Conservation (phyloP, 92 coral and sea anemone genomes). For the Virgularia gustaviana region DNA sequence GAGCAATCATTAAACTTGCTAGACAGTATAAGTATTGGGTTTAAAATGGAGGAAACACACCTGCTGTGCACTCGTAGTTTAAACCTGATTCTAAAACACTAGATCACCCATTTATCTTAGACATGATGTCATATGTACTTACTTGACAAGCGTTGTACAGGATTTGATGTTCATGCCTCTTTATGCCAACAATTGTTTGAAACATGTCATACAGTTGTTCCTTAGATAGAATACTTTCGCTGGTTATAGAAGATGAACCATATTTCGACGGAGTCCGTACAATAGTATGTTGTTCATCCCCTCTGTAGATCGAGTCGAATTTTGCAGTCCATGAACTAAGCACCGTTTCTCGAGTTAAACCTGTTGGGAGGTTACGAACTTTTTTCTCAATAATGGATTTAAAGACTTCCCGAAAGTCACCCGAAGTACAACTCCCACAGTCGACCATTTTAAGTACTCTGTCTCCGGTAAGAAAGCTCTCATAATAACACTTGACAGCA, state of each 20-base stretch:
- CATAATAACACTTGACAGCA: slow-evolving; percentile 79
- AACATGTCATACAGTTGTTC: slow-evolving; percentile 98
- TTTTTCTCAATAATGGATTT: slow-evolving; percentile 82
- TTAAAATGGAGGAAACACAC: no score
- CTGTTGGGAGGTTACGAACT: slow-evolving; percentile 84
- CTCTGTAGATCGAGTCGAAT: slow-evolving; percentile 92
- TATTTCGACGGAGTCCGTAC: slow-evolving; percentile 57
- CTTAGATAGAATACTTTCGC: slow-evolving; percentile 86
- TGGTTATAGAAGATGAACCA: slow-evolving; percentile 69
- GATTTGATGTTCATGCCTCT: slow-evolving; percentile 85
- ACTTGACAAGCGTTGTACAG: slow-evolving; percentile 97
- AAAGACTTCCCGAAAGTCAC: slow-evolving; percentile 92
- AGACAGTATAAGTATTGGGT: no score
- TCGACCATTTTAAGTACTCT: slow-evolving; percentile 81
- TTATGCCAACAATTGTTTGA: slow-evolving; percentile 77
- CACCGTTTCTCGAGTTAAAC: slow-evolving; percentile 89
- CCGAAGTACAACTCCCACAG: slow-evolving; percentile 86
- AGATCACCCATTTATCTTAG: no score
- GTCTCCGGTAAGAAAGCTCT: slow-evolving; percentile 81
- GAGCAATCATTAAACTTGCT: no score
- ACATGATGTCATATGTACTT: no score
- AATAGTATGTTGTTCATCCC: slow-evolving; percentile 63
- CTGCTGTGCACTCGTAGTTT: no score
- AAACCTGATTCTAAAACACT: no score
- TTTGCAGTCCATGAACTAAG: slow-evolving; percentile 97